Evolutionary conservation across 2,113 vertebrate species (phyloP).

Genomic region (Perca schrenkii): DNA sequence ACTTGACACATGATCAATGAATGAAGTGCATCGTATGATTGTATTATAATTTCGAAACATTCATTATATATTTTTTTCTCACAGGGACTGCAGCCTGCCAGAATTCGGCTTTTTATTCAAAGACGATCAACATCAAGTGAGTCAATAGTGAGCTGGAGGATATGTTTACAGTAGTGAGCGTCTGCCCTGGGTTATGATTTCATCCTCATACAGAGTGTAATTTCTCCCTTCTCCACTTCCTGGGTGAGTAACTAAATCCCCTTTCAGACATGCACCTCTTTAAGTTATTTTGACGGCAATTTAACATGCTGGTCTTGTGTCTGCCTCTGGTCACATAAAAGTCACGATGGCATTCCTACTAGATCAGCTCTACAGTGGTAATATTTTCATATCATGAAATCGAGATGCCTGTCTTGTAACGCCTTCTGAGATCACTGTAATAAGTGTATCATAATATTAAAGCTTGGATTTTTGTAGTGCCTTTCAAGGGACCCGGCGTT

Average conservation of each 20-base stretch:
- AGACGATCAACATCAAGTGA: neutral
- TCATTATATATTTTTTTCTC: neutral
- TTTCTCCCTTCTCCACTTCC: constrained; percentile 15
- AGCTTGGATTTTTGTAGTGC: too few relatives aligned
- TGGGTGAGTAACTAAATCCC: constrained; percentile 17
- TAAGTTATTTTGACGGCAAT: neutral
- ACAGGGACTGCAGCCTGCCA: neutral
- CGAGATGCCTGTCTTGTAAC: neutral
- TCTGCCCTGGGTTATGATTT: neutral
- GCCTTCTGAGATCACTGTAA: neutral
- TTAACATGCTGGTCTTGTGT: neutral
- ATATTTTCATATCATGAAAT: neutral
- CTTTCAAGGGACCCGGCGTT: too few relatives aligned
- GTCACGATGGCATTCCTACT: neutral
- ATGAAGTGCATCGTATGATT: neutral
- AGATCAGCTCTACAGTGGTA: neutral
- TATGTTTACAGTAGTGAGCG: constrained; percentile 18
- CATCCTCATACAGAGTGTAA: constrained; percentile 5
- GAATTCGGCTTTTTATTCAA: neutral
- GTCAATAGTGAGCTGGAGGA: neutral
- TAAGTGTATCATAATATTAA: neutral
- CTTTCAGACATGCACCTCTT: neutral
- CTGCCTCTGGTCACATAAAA: neutral
- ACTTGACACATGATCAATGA: neutral
- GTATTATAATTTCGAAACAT: neutral